A percentile compares a stretch with the other conserved stretches of the same genome.
These are phyloP conservation scores for Rotaria macrura DNA, from an alignment of 2,888 invertebrate genomes.

Conservation along the genomic window DNA sequence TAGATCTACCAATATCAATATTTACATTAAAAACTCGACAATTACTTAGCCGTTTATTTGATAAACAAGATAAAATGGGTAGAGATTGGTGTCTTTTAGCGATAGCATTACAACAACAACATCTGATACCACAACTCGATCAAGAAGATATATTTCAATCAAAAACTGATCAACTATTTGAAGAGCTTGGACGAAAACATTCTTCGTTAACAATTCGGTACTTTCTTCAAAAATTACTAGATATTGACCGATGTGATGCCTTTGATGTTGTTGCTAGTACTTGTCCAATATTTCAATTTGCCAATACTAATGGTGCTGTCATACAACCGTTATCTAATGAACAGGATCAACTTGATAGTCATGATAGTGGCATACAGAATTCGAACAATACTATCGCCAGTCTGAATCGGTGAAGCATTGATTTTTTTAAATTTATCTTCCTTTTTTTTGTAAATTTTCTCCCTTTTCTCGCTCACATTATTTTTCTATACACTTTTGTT, in stretches of 20 bases:
- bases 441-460: neutral
- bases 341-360: conserved; percentile 4
- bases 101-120: conserved; percentile 54
- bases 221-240: conserved; percentile 25
- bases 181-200: conserved; percentile 17
- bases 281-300: conserved; percentile 18
- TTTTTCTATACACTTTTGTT: neutral
- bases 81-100: conserved; percentile 56
- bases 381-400: conserved; percentile 29
- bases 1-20: conserved; percentile 19
- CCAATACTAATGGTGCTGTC: conserved; percentile 18
- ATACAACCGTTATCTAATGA: conserved; percentile 26
- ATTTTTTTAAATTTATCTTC: neutral
- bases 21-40: conserved; percentile 49
- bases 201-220: conserved; percentile 17
- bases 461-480: neutral
- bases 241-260: conserved; percentile 26
- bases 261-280: conserved; percentile 25
- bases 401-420: neutral
- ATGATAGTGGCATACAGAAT: conserved; percentile 33
- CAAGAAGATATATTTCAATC: neutral
- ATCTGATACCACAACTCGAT: conserved; percentile 54
- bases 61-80: conserved; percentile 54
- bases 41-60: conserved; percentile 51
- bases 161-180: conserved; percentile 25